phyloP scores from a whole-genome alignment of 2,888 invertebrate species.

The Ichneumoninae sp. region DNA sequence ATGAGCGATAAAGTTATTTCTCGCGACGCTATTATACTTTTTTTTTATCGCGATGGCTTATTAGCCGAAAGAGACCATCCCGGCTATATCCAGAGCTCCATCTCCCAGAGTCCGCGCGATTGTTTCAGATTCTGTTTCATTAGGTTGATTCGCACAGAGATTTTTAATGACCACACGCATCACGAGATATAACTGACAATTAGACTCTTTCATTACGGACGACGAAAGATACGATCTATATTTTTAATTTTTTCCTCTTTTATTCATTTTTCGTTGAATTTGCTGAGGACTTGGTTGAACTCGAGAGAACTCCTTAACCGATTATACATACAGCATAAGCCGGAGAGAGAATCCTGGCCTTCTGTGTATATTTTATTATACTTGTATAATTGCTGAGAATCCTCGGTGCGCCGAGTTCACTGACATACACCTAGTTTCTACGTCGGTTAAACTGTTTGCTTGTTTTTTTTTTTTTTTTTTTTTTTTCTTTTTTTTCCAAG shows the following conservation, averaged over 20 bases:
- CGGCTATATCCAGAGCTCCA: background rate
- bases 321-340: background rate
- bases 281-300: constrained; percentile 1
- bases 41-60: constrained; percentile 29
- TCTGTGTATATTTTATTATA: constrained; percentile 14
- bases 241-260: constrained; percentile 1
- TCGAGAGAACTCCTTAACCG: background rate
- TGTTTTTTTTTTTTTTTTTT: constrained; percentile 42
- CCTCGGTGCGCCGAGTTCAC: constrained; percentile 49
- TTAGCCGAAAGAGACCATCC: constrained; percentile 16
- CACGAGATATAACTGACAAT: constrained; percentile 22
- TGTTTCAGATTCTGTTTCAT: constrained; percentile 29
- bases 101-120: background rate
- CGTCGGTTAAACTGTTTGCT: background rate
- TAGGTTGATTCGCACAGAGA: constrained; percentile 38
- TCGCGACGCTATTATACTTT: background rate
- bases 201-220: background rate
- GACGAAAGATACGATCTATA: constrained; percentile 9
- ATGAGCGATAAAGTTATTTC: constrained; percentile 41
- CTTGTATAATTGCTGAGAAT: constrained; percentile 59
- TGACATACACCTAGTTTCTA: constrained; percentile 5
- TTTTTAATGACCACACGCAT: constrained; percentile 16
- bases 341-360: background rate
- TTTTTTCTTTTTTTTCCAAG: constrained; percentile 67
- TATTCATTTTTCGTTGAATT: constrained; percentile 41